Evolutionary conservation across 2,888 invertebrate species (phyloP).

Genomic region (Drosophila paranaensis): DNA sequence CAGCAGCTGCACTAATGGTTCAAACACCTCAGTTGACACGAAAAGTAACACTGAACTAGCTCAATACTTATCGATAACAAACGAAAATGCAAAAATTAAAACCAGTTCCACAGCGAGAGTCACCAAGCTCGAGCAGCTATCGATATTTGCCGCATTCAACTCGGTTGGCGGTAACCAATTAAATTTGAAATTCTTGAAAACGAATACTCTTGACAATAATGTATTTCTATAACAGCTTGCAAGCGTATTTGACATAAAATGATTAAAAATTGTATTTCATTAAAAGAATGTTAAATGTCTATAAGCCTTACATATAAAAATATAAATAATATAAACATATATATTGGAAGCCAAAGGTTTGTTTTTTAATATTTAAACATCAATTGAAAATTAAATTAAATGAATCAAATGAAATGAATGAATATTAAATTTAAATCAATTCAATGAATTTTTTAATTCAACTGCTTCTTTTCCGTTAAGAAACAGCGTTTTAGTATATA

Average conservation of each 20-base stretch:
- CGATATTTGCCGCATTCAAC: slow-evolving; percentile 6
- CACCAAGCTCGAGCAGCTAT: background rate
- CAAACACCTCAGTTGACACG: slow-evolving; percentile 6
- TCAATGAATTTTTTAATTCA: background rate
- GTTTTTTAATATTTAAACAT: background rate
- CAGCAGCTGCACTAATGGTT: slow-evolving; percentile 38
- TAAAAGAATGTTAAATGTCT: background rate
- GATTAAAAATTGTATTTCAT: background rate
- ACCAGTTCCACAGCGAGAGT: background rate
- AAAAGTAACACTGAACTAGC: slow-evolving; percentile 15
- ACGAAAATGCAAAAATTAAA: background rate
- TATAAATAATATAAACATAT: no score
- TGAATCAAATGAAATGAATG: no score
- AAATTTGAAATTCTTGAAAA: background rate
- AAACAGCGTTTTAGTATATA: background rate
- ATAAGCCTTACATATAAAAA: no score
- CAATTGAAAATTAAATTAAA: background rate
- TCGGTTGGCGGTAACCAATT: background rate
- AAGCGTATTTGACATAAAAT: background rate
- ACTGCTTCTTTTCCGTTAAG: background rate
- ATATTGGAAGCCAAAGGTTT: no score
- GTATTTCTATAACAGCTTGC: background rate
- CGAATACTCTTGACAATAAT: background rate
- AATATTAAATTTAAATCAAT: no score
- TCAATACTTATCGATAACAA: slow-evolving; percentile 12